phyloP scores from a whole-genome alignment of 2,888 invertebrate species.

The Eupithecia exiguata region DNA sequence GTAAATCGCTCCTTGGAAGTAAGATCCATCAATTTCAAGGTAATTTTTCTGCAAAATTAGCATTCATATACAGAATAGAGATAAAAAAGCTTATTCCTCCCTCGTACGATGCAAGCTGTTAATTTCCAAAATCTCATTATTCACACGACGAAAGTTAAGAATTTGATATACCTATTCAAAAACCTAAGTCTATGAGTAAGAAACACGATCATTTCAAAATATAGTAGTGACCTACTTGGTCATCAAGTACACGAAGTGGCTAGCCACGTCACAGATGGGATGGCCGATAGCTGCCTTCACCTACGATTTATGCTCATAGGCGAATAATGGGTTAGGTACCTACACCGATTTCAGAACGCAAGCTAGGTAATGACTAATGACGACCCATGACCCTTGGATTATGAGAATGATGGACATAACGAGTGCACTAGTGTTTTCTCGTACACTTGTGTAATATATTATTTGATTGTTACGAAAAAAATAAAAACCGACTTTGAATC shows the following conservation, averaged over 20 bases:
- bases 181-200: not conserved
- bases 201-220: not conserved
- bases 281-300: slow-evolving; percentile 51
- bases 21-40: not conserved
- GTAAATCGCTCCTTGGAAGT: not conserved
- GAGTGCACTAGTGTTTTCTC: not conserved
- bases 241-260: slow-evolving; percentile 46
- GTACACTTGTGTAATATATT: not conserved
- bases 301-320: slow-evolving; percentile 56
- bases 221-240: slow-evolving; percentile 25
- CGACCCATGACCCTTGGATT: not conserved
- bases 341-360: slow-evolving; percentile 9
- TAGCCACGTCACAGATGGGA: slow-evolving; percentile 50
- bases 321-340: slow-evolving; percentile 43
- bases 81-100: not conserved
- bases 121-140: not conserved
- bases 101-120: not conserved
- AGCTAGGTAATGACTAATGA: slow-evolving; percentile 2
- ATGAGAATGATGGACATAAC: not conserved
- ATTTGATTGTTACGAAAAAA: too few species aligned
- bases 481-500: too few species aligned
- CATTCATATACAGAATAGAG: too few species aligned
- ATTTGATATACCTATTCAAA: too few species aligned
- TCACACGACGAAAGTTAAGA: not conserved
- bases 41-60: too few species aligned